phyloP scores from a whole-genome alignment of 1,140 invertebrate genomes.

The Brachystomella parvula region DNA sequence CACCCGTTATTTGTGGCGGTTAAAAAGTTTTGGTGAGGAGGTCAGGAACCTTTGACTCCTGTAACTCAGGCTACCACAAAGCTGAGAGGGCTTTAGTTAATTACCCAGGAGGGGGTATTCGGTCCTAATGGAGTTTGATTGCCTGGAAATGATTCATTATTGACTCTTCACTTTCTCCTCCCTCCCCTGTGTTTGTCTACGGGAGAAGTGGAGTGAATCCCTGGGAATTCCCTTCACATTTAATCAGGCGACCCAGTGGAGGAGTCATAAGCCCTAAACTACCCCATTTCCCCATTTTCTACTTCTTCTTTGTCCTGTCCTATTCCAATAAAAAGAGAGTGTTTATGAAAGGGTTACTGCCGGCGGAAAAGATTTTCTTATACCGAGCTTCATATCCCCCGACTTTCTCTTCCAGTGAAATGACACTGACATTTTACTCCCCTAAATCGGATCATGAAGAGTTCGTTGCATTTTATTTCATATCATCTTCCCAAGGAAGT shows the following conservation, averaged over 20 bases:
- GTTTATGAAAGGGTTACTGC: not conserved
- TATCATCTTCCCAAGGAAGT: not conserved
- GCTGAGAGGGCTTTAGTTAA: not conserved
- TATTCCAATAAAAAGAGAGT: not conserved
- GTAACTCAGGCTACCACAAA: not conserved
- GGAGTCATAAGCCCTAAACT: not conserved
- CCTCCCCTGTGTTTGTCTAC: not conserved
- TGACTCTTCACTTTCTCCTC: not conserved
- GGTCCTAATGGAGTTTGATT: slow-evolving; percentile 4
- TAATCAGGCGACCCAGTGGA: not conserved
- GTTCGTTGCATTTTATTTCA: slow-evolving; percentile 10
- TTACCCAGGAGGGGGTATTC: not conserved
- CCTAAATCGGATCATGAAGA: slow-evolving; percentile 2
- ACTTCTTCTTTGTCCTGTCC: not conserved
- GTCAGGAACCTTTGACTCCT: not conserved
- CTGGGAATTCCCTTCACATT: not conserved
- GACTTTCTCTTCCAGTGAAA: not conserved
- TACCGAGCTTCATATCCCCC: not conserved
- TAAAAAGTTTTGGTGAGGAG: not conserved
- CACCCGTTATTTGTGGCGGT: not conserved
- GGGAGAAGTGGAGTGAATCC: too few species aligned
- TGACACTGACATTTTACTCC: not conserved
- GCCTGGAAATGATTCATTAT: not conserved
- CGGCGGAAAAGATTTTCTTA: not conserved
- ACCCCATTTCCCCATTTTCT: not conserved